Evolutionary conservation across 2,113 vertebrate genomes (phyloP).

Genomic region (Leuciscus idus): DNA sequence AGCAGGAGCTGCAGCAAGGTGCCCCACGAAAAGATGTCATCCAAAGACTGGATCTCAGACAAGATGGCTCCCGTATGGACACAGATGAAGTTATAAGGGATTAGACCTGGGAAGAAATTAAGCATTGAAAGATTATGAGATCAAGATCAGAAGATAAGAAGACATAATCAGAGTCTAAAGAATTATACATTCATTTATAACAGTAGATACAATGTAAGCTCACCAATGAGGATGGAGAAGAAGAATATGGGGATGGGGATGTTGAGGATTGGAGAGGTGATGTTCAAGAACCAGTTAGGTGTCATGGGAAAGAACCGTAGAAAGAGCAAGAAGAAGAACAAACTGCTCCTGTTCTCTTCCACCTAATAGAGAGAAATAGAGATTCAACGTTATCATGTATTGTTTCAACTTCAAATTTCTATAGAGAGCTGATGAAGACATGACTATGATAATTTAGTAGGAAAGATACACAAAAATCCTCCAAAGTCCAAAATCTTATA

Average conservation of each 20-base stretch:
- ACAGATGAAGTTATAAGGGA: constrained; percentile 98
- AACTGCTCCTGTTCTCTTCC: constrained; percentile 89
- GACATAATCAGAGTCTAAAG: not conserved
- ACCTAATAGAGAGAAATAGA: constrained; percentile 74
- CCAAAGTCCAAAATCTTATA: no score
- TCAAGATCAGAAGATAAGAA: not conserved
- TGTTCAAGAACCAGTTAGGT: constrained; percentile 97
- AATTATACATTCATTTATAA: not conserved
- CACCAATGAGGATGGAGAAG: constrained; percentile 94
- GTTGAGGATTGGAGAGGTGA: constrained; percentile 93
- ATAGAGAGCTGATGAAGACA: not conserved
- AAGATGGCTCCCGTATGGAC: constrained; percentile 94
- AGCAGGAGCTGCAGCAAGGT: constrained; percentile 87
- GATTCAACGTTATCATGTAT: not conserved
- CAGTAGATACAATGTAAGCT: constrained; percentile 61
- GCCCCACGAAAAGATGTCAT: constrained; percentile 93
- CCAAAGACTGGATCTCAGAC: constrained; percentile 88
- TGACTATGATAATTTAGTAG: not conserved
- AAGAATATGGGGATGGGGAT: constrained; percentile 92
- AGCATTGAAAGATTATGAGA: not conserved
- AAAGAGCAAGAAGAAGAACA: constrained; percentile 97
- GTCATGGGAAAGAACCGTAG: constrained; percentile 97
- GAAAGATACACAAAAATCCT: no score
- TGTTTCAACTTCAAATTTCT: not conserved
- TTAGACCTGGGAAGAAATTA: constrained; percentile 80